Percentiles rank a stretch among this genome's conserved stretches.
These are phyloP conservation scores for Triplophysa rosa DNA, from an alignment of 2,113 vertebrate species.

Conservation along the genomic window DNA sequence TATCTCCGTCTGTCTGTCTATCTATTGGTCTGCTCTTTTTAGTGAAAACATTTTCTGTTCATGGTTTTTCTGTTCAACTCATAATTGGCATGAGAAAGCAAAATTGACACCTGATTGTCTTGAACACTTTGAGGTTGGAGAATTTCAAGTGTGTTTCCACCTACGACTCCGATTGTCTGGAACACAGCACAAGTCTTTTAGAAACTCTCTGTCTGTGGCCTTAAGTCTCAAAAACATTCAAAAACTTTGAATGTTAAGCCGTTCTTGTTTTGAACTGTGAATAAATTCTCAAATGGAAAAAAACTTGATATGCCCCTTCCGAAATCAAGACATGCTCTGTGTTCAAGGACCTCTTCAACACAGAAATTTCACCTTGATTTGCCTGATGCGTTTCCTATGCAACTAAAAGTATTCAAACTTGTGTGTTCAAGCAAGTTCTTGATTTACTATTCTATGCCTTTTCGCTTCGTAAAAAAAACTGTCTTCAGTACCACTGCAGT, in stretches of 20 bases:
- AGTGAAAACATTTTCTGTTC: too few species aligned
- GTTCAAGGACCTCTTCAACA: neutral
- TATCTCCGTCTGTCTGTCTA: too few species aligned
- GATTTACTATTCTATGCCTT: neutral
- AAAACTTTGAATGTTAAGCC: neutral
- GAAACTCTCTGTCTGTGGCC: constrained; percentile 4
- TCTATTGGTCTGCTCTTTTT: too few species aligned
- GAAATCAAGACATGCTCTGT: neutral
- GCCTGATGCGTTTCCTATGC: neutral
- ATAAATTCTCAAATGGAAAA: neutral
- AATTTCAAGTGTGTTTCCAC: too few species aligned
- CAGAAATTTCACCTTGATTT: constrained; percentile 21
- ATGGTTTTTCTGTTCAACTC: too few species aligned
- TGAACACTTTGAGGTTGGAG: too few species aligned
- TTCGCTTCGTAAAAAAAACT: neutral
- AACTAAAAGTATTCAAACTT: neutral
- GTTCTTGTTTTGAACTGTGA: constrained; percentile 6
- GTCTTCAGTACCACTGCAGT: neutral
- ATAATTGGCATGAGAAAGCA: too few species aligned
- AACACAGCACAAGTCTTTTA: constrained; percentile 1
- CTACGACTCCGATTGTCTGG: too few species aligned
- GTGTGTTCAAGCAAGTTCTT: neutral
- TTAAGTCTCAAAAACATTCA: neutral
- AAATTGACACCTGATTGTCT: too few species aligned
- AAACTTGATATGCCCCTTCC: neutral